A percentile compares a stretch with the other conserved stretches of the same genome.
phyloP scores from a whole-genome alignment of 2,113 vertebrate species.

The Fulica atra region DNA sequence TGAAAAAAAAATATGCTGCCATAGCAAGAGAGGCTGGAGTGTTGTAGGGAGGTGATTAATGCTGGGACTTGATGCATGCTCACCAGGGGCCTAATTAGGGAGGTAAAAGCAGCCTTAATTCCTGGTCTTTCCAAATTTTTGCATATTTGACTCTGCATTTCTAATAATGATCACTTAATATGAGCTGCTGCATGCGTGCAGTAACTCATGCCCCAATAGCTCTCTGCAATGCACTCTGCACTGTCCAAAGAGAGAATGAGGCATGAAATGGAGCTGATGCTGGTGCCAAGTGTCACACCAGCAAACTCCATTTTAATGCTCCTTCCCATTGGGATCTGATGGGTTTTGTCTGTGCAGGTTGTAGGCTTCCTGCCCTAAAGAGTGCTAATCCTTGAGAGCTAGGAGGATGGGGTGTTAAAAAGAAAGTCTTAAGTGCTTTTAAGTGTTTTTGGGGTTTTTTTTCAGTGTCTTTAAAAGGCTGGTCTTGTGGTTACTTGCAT shows the following conservation, averaged over 20 bases:
- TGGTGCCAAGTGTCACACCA: neutral
- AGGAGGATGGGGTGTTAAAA: neutral
- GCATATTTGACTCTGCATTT: neutral
- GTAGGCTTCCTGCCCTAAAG: neutral
- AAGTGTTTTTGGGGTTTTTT: too few relatives aligned
- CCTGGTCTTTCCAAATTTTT: neutral
- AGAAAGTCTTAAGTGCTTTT: neutral
- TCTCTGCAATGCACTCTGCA: neutral
- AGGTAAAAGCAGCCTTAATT: slow-evolving; percentile 3
- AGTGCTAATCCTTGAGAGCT: neutral
- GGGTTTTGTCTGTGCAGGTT: neutral
- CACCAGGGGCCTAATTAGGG: slow-evolving; percentile 40
- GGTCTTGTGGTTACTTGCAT: neutral
- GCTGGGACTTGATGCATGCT: neutral
- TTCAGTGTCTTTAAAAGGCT: neutral
- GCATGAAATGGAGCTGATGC: neutral
- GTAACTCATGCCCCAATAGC: neutral
- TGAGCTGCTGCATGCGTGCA: neutral
- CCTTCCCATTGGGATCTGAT: neutral
- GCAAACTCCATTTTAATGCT: neutral
- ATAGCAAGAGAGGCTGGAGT: neutral
- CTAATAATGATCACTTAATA: neutral
- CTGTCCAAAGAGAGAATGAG: neutral
- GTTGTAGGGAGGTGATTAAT: neutral
- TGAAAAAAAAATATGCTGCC: neutral